A percentile compares a stretch with the other conserved stretches of the same genome.
Conservation (phyloP, 2,797 vertebrate genomes). For the Naso thynnoides region DNA sequence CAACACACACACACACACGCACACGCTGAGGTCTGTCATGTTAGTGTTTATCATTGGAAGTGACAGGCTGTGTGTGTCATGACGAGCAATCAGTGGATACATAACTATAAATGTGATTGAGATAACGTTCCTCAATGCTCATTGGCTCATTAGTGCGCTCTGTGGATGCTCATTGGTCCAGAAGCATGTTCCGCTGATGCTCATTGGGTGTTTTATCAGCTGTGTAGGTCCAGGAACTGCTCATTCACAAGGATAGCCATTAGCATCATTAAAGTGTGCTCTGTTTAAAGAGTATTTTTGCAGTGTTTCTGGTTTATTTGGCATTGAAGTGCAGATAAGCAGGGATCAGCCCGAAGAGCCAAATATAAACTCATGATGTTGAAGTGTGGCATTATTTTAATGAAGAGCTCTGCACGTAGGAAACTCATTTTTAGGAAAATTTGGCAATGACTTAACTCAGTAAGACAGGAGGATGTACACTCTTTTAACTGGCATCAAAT, state of each 20-base stretch:
- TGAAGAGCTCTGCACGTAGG: not conserved
- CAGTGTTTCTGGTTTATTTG: conserved; percentile 30
- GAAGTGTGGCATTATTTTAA: conserved; percentile 4
- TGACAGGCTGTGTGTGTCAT: conserved; percentile 70
- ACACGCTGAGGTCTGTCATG: conserved; percentile 44
- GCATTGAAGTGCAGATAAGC: conserved; percentile 17
- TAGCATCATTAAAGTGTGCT: conserved; percentile 15
- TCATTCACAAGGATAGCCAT: conserved; percentile 40
- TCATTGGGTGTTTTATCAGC: conserved; percentile 59
- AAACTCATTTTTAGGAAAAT: not conserved
- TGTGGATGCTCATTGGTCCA: conserved; percentile 74
- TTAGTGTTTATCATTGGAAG: conserved; percentile 66
- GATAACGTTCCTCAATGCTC: conserved; percentile 55
- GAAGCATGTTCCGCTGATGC: conserved; percentile 59
- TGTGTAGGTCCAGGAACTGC: conserved; percentile 33
- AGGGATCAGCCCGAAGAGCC: conserved; percentile 1
- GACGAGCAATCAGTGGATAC: conserved; percentile 52
- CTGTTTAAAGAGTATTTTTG: conserved; percentile 18
- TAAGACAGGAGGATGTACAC: not conserved
- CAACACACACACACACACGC: conserved; percentile 34
- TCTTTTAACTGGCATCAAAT: not conserved
- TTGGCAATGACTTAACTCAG: not conserved
- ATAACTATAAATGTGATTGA: conserved; percentile 48
- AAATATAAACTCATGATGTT: conserved; percentile 16
- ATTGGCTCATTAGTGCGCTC: conserved; percentile 54